Evolutionary conservation across 2,888 invertebrate species (phyloP), one percentile per base, ranked within the genome.

Genomic region (Elaeidobius kamerunicus): DNA sequence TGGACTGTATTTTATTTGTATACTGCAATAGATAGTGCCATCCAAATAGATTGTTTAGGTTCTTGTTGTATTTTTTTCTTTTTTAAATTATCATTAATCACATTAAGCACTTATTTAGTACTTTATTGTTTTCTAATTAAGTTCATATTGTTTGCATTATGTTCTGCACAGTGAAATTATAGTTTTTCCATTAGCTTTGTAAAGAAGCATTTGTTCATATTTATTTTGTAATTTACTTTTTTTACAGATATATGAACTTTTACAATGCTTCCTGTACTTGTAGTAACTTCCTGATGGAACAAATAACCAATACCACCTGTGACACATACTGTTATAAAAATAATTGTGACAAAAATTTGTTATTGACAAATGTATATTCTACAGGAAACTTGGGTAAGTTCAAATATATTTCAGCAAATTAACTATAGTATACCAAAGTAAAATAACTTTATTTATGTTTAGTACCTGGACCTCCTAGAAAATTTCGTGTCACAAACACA

Each of bases 391-490:
- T 60, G 60, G 65, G 69, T 68, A 60, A 27, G 46, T 28, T 53
- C 54, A 32, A 41, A 45, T 41, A 12, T 45, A 16, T 45, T 9
- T 23, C 14, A 41, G 6, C n/a, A 18, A 27, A 11, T 16, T 16
- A 15, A 38, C 14, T 16, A 7, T 9, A 38, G 7, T 16, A 38
- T 34, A n/a, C 12, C 12, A 34, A 23, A 23, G 23, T 3, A 14
- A 15, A 38, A 16, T 16, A 19, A 20, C 15, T 17, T 35, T 27
- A 12, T 9, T n/a, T 32, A 19, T 52, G 60, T 66, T 42, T 55
- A 78, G 81, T 80, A 7, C 84, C 88, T 14, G 85, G 86, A 5
- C 83, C 86, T n/a, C 89, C 90, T 0, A 73, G 75, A 55, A 76
- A 81, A 51, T 66, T 89, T 16, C 69, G 73, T 39, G 69, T 85